Conservation (phyloP, 2,888 invertebrate species). For the Bellardia bayeri region DNA sequence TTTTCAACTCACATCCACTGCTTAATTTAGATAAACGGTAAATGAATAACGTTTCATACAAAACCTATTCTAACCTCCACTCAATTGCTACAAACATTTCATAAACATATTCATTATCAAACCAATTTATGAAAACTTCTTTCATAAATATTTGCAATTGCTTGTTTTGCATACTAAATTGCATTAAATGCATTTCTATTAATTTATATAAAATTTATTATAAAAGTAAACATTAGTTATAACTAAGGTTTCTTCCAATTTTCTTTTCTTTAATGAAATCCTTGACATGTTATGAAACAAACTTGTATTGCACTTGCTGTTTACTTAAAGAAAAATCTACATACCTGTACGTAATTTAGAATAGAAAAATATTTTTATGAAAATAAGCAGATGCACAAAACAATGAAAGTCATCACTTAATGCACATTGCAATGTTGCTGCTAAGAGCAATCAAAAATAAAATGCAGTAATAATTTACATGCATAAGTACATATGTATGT, state of each 20-base stretch:
- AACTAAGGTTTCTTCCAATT: slow-evolving; percentile 2
- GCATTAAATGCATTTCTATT: slow-evolving; percentile 8
- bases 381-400: slow-evolving; percentile 19
- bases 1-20: too few species aligned
- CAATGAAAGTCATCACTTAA: slow-evolving; percentile 58
- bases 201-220: slow-evolving; percentile 14
- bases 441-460: slow-evolving; percentile 58
- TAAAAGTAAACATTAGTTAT: slow-evolving; percentile 1
- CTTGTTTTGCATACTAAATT: slow-evolving; percentile 19
- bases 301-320: slow-evolving; percentile 28
- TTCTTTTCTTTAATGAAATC: slow-evolving; percentile 47
- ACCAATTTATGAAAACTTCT: not conserved
- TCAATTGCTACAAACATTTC: not conserved
- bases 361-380: slow-evolving; percentile 11
- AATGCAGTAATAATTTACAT: slow-evolving; percentile 24
- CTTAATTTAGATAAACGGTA: too few species aligned
- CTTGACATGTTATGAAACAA: slow-evolving; percentile 63
- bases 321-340: not conserved
- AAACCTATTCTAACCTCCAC: too few species aligned
- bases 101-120: slow-evolving; percentile 19
- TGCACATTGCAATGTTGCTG: slow-evolving; percentile 51
- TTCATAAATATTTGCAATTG: slow-evolving; percentile 22
- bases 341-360: slow-evolving; percentile 7
- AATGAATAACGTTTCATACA: too few species aligned
- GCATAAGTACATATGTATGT: not conserved